Conservation (phyloP, 2,888 invertebrate species). For the Drosophila hawaiiensis region DNA sequence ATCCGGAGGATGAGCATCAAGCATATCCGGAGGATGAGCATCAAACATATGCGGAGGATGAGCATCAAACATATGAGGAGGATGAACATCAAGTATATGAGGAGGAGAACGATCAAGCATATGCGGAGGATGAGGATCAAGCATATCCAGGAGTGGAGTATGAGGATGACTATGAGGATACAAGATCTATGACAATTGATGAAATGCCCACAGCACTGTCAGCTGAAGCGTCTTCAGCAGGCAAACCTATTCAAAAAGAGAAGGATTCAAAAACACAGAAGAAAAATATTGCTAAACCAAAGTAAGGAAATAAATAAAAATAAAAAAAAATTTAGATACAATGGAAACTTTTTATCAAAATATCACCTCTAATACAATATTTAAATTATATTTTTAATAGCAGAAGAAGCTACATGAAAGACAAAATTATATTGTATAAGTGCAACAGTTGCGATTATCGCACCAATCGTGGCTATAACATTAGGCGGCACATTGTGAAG, state of each 20-base stretch:
- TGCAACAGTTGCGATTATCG: slow-evolving; percentile 42
- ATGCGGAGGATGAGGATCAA: not conserved
- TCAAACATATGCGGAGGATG: not conserved
- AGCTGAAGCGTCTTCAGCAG: not conserved
- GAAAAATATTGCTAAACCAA: slow-evolving; percentile 23
- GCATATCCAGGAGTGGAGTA: not conserved
- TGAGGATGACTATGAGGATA: not conserved
- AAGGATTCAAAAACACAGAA: slow-evolving; percentile 1
- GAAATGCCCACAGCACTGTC: not conserved
- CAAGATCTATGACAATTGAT: not conserved
- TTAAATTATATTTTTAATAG: not conserved
- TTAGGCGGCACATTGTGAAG: slow-evolving; percentile 44
- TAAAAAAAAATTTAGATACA: not conserved
- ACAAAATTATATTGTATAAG: slow-evolving; percentile 29
- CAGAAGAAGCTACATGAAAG: slow-evolving; percentile 27
- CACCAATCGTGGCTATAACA: slow-evolving; percentile 44
- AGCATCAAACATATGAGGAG: not conserved
- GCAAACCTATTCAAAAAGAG: not conserved
- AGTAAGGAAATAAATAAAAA: slow-evolving; percentile 8
- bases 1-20: not conserved
- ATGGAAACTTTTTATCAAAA: not conserved
- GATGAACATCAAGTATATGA: not conserved
- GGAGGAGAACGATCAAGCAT: not conserved
- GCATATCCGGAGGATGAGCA: not conserved
- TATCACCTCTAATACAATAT: not conserved